Evolutionary conservation across 2,888 invertebrate species (phyloP).

Genomic region (Drosophila kanekoi): DNA sequence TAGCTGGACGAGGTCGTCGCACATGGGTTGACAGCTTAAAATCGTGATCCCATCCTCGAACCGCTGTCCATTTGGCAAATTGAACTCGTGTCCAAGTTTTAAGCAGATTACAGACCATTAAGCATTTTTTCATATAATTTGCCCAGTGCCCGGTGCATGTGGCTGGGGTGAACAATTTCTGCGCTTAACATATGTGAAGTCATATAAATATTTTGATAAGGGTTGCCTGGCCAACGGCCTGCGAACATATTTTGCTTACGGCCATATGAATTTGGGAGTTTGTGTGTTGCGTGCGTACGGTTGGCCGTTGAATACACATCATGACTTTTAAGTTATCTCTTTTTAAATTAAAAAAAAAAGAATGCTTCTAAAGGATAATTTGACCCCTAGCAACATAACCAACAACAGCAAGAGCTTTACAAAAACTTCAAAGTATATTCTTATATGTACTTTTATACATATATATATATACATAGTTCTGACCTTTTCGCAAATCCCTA

Average conservation of each 20-base stretch:
- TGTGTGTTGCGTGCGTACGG: slow-evolving; percentile 43
- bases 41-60: slow-evolving; percentile 29
- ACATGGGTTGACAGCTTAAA: slow-evolving; percentile 50
- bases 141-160: slow-evolving; percentile 1
- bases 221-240: slow-evolving; percentile 70
- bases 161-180: slow-evolving; percentile 51
- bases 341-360: slow-evolving; percentile 66
- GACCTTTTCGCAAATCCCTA: slow-evolving; percentile 71
- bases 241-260: slow-evolving; percentile 60
- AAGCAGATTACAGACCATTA: slow-evolving; percentile 83
- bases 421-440: slow-evolving; percentile 68
- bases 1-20: slow-evolving; percentile 4
- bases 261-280: slow-evolving; percentile 29
- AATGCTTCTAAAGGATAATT: slow-evolving; percentile 41
- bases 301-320: slow-evolving; percentile 71
- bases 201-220: slow-evolving; percentile 82
- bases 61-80: slow-evolving; percentile 72
- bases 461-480: slow-evolving; percentile 33
- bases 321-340: slow-evolving; percentile 81
- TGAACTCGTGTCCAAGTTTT: slow-evolving; percentile 81
- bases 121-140: slow-evolving; percentile 70
- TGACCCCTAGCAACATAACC: slow-evolving; percentile 22
- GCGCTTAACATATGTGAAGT: slow-evolving; percentile 74
- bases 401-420: slow-evolving; percentile 1
- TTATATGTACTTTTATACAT: slow-evolving; percentile 23